Conservation (phyloP, 2,888 invertebrate species). For the Leucophenga montana region DNA sequence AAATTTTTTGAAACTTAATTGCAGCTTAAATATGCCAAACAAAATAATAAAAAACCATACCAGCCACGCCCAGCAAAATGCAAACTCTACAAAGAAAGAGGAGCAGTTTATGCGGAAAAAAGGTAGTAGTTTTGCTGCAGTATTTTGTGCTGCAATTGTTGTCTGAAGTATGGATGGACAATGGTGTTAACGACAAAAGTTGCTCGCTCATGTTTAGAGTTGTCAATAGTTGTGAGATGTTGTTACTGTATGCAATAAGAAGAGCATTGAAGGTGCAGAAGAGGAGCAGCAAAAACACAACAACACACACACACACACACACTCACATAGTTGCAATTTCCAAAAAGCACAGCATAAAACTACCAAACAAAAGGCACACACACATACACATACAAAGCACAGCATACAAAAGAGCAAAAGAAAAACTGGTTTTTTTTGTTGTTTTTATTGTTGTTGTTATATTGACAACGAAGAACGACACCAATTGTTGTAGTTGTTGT, state of each 20-base stretch:
- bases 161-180: constrained; percentile 22
- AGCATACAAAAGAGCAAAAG: constrained; percentile 24
- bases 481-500: not conserved
- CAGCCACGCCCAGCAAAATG: constrained; percentile 27
- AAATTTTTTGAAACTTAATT: constrained; percentile 28
- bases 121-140: not conserved
- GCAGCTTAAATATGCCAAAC: constrained; percentile 14
- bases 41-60: not conserved
- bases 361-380: too few relatives aligned
- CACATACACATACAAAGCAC: not conserved
- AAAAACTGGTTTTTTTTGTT: constrained; percentile 10
- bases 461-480: constrained; percentile 3
- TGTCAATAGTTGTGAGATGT: not conserved
- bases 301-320: not conserved
- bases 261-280: not conserved
- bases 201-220: not conserved
- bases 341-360: not conserved
- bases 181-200: constrained; percentile 2
- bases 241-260: not conserved
- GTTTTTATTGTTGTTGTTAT: not conserved
- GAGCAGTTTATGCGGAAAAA: constrained; percentile 34
- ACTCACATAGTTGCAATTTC: too few relatives aligned
- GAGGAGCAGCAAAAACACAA: not conserved
- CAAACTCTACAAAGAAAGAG: constrained; percentile 20
- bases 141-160: not conserved